Conservation (phyloP, 2,888 invertebrate genomes). For the Dyspetes luteomarginatus region DNA sequence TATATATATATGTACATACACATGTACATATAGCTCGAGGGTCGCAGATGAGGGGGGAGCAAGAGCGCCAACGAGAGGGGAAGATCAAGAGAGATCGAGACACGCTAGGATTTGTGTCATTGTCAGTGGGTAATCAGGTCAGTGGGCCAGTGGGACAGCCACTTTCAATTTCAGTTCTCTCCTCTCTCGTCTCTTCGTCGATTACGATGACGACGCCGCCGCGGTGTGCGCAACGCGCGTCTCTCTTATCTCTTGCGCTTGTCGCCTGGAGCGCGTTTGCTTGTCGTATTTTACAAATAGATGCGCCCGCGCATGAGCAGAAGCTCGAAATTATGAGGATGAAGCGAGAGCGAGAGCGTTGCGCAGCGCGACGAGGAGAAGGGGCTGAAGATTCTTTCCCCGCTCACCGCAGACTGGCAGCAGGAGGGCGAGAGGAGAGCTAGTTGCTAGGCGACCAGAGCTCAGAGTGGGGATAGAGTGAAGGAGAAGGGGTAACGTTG, state of each 20-base stretch:
- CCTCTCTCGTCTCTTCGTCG: neutral
- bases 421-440: slow-evolving; percentile 16
- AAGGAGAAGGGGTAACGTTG: neutral
- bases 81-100: slow-evolving; percentile 77
- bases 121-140: slow-evolving; percentile 87
- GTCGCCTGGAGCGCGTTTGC: slow-evolving; percentile 49
- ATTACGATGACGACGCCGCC: slow-evolving; percentile 59
- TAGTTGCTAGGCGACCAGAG: slow-evolving; percentile 51
- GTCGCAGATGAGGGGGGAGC: slow-evolving; percentile 73
- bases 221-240: slow-evolving; percentile 73
- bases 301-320: slow-evolving; percentile 44
- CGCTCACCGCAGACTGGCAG: slow-evolving; percentile 2
- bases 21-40: slow-evolving; percentile 69
- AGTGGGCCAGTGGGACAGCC: slow-evolving; percentile 87
- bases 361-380: neutral
- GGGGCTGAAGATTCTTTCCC: slow-evolving; percentile 4
- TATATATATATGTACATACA: no score
- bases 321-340: slow-evolving; percentile 38
- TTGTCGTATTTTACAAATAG: slow-evolving; percentile 44
- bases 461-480: slow-evolving; percentile 8
- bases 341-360: neutral
- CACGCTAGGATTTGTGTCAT: slow-evolving; percentile 84
- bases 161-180: slow-evolving; percentile 82
- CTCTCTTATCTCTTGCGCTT: slow-evolving; percentile 74
- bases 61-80: slow-evolving; percentile 79